Percentiles rank a stretch among this genome's conserved stretches.
Evolutionary conservation across 53 echinoderm and acorn worm genomes (phyloP).

Genomic region (Glandiceps talaboti): DNA sequence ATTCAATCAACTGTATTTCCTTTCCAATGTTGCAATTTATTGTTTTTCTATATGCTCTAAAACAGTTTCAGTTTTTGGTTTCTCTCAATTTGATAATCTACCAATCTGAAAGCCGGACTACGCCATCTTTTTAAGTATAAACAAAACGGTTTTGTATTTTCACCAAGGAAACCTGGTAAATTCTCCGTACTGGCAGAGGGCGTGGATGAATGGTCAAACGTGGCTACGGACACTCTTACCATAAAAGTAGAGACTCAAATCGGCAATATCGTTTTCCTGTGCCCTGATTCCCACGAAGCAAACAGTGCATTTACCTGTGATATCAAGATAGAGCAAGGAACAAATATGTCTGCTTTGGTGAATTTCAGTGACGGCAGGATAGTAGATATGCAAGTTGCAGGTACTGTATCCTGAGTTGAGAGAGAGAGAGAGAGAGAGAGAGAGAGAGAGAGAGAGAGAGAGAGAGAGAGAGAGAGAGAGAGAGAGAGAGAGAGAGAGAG

Average conservation of each 20-base stretch:
- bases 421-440: neutral
- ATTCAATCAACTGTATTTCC: no score
- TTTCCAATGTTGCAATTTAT: no score
- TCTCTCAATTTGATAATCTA: no score
- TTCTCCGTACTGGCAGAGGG: slow-evolving; percentile 46
- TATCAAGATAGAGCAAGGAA: slow-evolving; percentile 68
- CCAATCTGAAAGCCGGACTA: no score
- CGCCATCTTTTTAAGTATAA: no score
- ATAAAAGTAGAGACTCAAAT: slow-evolving; percentile 40
- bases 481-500: slow-evolving; percentile 1
- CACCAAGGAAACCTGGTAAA: slow-evolving; percentile 59
- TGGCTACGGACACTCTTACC: slow-evolving; percentile 15
- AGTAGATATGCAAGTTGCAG: slow-evolving; percentile 44
- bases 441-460: neutral
- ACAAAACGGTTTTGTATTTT: no score
- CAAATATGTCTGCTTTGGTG: slow-evolving; percentile 55
- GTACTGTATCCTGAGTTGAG: slow-evolving; percentile 10
- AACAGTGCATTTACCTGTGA: slow-evolving; percentile 49
- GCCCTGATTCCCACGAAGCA: slow-evolving; percentile 62
- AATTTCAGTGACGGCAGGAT: slow-evolving; percentile 60
- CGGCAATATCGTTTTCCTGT: slow-evolving; percentile 33
- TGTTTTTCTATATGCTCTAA: no score
- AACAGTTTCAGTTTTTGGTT: no score
- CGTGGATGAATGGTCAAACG: slow-evolving; percentile 46
- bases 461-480: neutral